Evolutionary conservation across 2,888 invertebrate genomes (phyloP), one percentile per base, ranked within the genome.

Genomic region (Caenorhabditis sp.): DNA sequence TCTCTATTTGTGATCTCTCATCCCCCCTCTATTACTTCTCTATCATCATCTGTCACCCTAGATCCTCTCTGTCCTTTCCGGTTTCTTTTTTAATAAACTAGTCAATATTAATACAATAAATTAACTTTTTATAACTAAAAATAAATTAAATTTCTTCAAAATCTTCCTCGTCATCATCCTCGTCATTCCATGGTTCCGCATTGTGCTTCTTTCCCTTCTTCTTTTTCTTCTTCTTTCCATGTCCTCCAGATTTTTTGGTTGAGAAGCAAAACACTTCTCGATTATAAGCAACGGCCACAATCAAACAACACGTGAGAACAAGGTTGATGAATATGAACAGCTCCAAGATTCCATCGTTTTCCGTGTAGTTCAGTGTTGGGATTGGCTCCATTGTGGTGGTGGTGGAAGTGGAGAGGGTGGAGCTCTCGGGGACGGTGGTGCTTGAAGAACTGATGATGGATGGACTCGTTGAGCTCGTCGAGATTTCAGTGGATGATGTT

Each of bases 1-100:
- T 38, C n/a, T 38, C 1, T 14, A 22, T 47, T 61, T 68, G 66
- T 75, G 66, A 76, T 68, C 76, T 76, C 68, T 16, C n/a, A 76
- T 68, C 76, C 68, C 68, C 8, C n/a, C n/a, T 41, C 35, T 10
- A 35, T 5, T 10, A 38, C 7, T 16, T 56, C 24, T 28, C 19
- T 31, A 22, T 38, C 35, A 2, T 26, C 24, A 6, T 19, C 66
- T 66, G 49, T 51, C 51, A n/a, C n/a, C n/a, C n/a, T 68, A 68
- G 68, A 68, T 38, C 35, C 68, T 54, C 66, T 49, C 16, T 49
- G 47, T 19, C 19, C 10, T n/a, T 49, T 31, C 35, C 19, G 31
- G 31, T 66, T 44, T 16, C 31, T 14, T 35, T n/a, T n/a, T n/a
- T 16, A 35, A 24, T 66, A 35, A 66, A 64, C 44, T 19, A 10